These are phyloP conservation scores for Myiothlypis coronata DNA, from an alignment of 2,797 vertebrate species.

Conservation along the genomic window DNA sequence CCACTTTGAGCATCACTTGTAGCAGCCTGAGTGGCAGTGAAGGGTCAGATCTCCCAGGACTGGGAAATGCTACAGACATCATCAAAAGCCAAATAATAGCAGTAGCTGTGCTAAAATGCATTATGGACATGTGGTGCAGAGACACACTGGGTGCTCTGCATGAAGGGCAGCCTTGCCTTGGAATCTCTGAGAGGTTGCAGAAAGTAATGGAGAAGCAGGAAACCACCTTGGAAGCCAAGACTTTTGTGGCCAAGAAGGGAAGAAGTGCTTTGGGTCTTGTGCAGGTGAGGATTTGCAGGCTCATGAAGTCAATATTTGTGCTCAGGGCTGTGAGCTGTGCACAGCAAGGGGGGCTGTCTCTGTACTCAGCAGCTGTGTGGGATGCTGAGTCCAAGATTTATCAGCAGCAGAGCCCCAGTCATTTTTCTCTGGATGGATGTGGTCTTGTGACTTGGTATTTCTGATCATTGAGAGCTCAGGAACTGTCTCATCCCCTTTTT, in stretches of 20 bases:
- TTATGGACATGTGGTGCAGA: neutral
- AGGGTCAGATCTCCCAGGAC: neutral
- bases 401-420: neutral
- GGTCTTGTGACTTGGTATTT: neutral
- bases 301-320: accelerated
- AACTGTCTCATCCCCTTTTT: neutral
- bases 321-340: neutral
- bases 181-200: neutral
- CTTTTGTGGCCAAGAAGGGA: neutral
- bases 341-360: neutral
- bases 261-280: neutral
- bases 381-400: neutral
- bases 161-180: neutral
- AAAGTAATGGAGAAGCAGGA: neutral
- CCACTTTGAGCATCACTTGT: neutral
- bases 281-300: neutral
- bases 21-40: neutral
- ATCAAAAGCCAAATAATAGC: neutral
- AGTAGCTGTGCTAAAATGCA: neutral
- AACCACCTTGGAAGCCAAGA: neutral
- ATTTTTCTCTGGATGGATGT: neutral
- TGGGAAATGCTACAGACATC: neutral
- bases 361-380: neutral
- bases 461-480: neutral
- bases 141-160: neutral